Evolutionary conservation across 2,888 invertebrate genomes (phyloP).

Genomic region (Hydrotaea diabolus): DNA sequence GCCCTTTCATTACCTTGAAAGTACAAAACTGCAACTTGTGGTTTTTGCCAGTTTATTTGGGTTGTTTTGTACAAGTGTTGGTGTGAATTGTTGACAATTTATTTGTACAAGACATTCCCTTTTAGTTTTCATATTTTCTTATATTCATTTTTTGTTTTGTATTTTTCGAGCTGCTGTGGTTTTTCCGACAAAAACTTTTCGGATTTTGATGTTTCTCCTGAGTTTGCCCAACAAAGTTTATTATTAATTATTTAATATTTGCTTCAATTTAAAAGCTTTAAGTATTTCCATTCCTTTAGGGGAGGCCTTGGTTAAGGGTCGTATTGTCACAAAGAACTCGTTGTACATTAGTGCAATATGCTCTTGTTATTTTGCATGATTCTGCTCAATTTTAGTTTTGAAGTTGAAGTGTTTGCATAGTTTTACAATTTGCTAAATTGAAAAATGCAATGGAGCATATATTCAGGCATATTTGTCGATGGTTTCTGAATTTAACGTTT

Average conservation of each 20-base stretch:
- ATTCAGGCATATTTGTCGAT: too few relatives aligned
- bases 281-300: neutral
- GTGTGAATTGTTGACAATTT: constrained; percentile 62
- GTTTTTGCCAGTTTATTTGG: neutral
- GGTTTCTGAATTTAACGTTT: too few relatives aligned
- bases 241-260: constrained; percentile 12
- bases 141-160: neutral
- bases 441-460: neutral
- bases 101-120: constrained; percentile 32
- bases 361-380: neutral
- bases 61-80: neutral
- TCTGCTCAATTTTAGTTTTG: neutral
- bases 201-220: neutral
- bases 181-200: neutral
- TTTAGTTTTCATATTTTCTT: neutral
- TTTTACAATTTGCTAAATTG: neutral
- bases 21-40: constrained; percentile 15
- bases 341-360: too few relatives aligned
- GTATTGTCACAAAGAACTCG: too few relatives aligned
- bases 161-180: neutral
- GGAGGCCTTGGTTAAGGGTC: too few relatives aligned
- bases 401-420: neutral
- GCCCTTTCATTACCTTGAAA: neutral
- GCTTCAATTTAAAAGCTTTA: neutral
- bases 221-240: neutral